A percentile compares a stretch with the other conserved stretches of the same genome.
Conservation (phyloP, 2,797 vertebrate species). For the Centropyge bicolor region DNA sequence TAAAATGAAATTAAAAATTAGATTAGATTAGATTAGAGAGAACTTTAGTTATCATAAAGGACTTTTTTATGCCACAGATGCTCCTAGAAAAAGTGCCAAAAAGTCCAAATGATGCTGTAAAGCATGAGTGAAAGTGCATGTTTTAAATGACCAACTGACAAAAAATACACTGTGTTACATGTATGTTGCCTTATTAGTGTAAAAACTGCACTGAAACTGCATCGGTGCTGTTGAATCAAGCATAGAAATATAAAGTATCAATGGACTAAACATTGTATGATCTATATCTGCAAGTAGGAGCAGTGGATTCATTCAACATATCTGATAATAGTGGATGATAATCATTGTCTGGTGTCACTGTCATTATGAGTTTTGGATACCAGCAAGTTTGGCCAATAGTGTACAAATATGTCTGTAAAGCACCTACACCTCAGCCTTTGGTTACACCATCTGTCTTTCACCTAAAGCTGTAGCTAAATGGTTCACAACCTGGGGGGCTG, state of each 20-base stretch:
- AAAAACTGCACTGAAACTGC: too few species aligned
- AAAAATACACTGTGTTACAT: neutral
- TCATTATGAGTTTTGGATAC: neutral
- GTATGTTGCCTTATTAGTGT: too few species aligned
- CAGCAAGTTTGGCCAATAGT: neutral
- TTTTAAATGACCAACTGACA: neutral
- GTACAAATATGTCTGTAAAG: neutral
- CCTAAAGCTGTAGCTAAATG: neutral
- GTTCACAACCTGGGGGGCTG: neutral
- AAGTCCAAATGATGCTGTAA: neutral
- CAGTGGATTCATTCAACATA: neutral
- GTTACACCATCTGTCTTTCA: neutral
- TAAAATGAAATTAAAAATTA: neutral
- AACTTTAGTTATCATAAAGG: neutral
- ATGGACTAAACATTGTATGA: neutral
- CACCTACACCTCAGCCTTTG: neutral
- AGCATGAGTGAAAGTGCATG: neutral
- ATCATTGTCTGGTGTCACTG: neutral
- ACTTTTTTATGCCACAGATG: neutral
- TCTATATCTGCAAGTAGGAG: neutral
- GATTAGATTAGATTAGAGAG: neutral
- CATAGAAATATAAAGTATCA: neutral
- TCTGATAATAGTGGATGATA: neutral
- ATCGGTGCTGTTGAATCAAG: neutral
- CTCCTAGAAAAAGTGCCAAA: neutral